phyloP scores from a whole-genome alignment of 37 sponge, comb jelly and placozoan species.

The Ianthella basta region DNA sequence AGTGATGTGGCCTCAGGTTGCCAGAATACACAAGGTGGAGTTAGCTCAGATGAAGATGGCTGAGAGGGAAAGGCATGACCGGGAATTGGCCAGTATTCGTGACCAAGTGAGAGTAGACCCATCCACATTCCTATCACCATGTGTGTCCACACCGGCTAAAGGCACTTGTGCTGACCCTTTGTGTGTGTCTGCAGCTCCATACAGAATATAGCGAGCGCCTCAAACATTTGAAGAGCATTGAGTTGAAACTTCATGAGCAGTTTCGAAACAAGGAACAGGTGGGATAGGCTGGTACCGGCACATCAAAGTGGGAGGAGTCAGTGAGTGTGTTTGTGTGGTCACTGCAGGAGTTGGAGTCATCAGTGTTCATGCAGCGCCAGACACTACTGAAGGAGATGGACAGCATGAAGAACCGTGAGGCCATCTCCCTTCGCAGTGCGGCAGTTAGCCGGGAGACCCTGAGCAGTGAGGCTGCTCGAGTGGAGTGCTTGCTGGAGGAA shows the following conservation, averaged over 20 bases:
- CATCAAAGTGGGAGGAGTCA: neutral
- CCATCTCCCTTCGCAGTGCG: neutral
- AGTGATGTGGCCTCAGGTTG: neutral
- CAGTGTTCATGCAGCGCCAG: neutral
- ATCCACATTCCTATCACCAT: no score
- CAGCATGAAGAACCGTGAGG: neutral
- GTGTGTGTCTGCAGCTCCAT: neutral
- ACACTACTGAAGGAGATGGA: neutral
- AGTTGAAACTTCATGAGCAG: neutral
- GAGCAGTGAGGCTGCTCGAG: neutral
- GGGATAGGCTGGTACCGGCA: neutral
- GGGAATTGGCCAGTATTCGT: neutral
- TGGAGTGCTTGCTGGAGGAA: slow-evolving; percentile 16
- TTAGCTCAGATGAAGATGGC: slow-evolving; percentile 7
- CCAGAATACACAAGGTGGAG: slow-evolving; percentile 14
- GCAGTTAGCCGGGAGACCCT: neutral
- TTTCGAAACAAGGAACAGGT: neutral
- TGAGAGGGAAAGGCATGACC: neutral
- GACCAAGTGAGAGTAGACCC: neutral
- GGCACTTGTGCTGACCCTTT: no score
- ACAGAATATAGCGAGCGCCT: neutral
- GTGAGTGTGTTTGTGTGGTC: neutral
- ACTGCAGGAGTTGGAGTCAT: neutral
- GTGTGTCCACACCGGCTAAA: no score
- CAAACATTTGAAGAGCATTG: neutral